Percentiles rank a stretch among this genome's conserved stretches.
Evolutionary conservation across 2,797 vertebrate species (phyloP).

Genomic region (Sebastes iracundus): DNA sequence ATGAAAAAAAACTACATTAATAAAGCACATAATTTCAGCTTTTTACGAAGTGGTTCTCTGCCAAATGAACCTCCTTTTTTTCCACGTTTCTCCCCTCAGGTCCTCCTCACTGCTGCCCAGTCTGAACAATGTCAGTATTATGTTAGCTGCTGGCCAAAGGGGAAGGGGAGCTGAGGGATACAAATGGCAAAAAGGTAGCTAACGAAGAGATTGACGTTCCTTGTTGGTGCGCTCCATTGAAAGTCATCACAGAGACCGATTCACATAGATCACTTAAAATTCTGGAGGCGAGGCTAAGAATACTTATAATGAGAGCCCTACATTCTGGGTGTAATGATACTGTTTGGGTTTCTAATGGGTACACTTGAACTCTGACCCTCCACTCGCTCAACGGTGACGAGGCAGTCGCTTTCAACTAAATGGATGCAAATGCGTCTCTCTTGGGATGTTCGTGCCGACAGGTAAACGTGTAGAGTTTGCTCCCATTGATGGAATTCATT

Average conservation of each 20-base stretch:
- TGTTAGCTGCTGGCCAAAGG: conserved; percentile 69
- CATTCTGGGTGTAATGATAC: conserved; percentile 74
- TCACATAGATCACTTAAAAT: conserved; percentile 83
- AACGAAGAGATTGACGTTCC: conserved; percentile 74
- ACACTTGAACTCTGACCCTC: conserved; percentile 78
- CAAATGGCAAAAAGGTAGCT: conserved; percentile 75
- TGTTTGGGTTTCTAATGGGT: conserved; percentile 80
- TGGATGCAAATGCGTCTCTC: conserved; percentile 66
- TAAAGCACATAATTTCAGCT: conserved; percentile 64
- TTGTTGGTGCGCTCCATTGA: conserved; percentile 69
- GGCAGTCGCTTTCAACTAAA: conserved; percentile 57
- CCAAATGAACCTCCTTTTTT: conserved; percentile 64
- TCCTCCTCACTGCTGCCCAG: conserved; percentile 57
- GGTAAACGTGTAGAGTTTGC: conserved; percentile 43
- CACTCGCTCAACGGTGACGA: conserved; percentile 45
- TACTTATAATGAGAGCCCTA: conserved; percentile 71
- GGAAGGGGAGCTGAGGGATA: conserved; percentile 66
- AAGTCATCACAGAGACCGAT: conserved; percentile 72
- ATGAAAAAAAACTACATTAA: conserved; percentile 61
- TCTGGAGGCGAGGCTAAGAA: conserved; percentile 71
- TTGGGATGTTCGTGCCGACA: conserved; percentile 46
- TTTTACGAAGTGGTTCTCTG: conserved; percentile 57
- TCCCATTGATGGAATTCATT: conserved; percentile 56
- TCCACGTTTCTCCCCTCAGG: conserved; percentile 47
- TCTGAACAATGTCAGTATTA: conserved; percentile 80